Conservation (phyloP, 2,888 invertebrate species). For the Copidosoma aretas region DNA sequence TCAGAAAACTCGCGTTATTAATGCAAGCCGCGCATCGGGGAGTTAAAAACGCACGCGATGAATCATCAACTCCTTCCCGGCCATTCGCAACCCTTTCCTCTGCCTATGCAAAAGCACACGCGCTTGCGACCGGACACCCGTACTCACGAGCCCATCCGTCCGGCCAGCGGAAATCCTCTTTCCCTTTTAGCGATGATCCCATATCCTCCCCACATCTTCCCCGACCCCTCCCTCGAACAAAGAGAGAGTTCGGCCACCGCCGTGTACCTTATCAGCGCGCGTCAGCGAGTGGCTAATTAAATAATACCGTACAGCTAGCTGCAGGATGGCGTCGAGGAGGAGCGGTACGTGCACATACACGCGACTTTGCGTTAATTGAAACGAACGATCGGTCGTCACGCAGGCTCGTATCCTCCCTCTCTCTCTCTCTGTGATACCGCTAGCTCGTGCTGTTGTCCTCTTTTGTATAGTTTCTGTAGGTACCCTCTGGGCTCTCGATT, state of each 20-base stretch:
- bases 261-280: constrained; percentile 26
- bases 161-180: not conserved
- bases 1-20: too few species aligned
- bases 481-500: not conserved
- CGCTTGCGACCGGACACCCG: not conserved
- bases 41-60: too few species aligned
- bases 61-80: too few species aligned
- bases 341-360: constrained; percentile 32
- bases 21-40: too few species aligned
- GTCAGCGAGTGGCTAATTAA: constrained; percentile 47
- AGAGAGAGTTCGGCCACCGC: not conserved
- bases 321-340: constrained; percentile 20
- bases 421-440: not conserved
- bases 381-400: constrained; percentile 49
- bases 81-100: too few species aligned
- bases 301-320: constrained; percentile 48
- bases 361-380: constrained; percentile 59
- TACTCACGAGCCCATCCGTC: not conserved
- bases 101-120: too few species aligned
- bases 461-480: not conserved
- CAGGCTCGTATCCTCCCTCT: constrained; percentile 8
- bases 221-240: not conserved
- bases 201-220: not conserved
- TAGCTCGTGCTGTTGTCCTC: not conserved
- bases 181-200: not conserved